Evolutionary conservation across 1,140 invertebrate genomes (phyloP).

Genomic region (Drosophila ficusphila): DNA sequence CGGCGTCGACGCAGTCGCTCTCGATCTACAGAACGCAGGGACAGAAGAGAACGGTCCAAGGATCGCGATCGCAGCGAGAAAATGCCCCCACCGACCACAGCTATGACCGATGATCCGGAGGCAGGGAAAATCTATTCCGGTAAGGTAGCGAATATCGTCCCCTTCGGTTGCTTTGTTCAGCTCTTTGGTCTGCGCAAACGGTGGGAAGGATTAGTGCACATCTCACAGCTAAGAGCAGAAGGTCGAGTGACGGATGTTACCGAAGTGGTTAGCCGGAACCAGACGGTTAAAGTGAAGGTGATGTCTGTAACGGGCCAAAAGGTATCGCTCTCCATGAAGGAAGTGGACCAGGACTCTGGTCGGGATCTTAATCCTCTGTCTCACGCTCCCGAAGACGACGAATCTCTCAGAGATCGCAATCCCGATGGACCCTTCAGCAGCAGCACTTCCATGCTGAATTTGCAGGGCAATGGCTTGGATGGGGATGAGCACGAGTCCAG

Average conservation of each 20-base stretch:
- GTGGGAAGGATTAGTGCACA: conserved; percentile 98
- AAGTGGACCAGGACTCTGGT: conserved; percentile 97
- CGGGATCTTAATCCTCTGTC: conserved; percentile 96
- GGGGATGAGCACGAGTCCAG: conserved; percentile 91
- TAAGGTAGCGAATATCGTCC: conserved; percentile 97
- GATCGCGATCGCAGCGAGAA: conserved; percentile 67
- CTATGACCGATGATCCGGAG: conserved; percentile 87
- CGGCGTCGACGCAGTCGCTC: conserved; percentile 39
- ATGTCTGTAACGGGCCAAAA: conserved; percentile 96
- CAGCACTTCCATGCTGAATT: conserved; percentile 87
- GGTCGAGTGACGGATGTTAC: conserved; percentile 97
- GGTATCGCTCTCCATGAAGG: conserved; percentile 98
- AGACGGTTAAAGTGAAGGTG: conserved; percentile 97
- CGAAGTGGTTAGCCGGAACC: conserved; percentile 96
- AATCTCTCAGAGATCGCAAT: conserved; percentile 90
- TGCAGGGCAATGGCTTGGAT: conserved; percentile 88
- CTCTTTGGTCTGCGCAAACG: conserved; percentile 94
- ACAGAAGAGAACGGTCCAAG: conserved; percentile 69
- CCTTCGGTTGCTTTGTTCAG: conserved; percentile 99
- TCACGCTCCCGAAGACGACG: conserved; percentile 86
- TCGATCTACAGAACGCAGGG: conserved; percentile 39
- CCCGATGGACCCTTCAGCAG: conserved; percentile 90
- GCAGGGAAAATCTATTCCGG: conserved; percentile 94
- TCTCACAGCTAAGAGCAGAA: conserved; percentile 96
- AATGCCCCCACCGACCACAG: conserved; percentile 73